Evolutionary conservation across 2,888 invertebrate species (phyloP).

Genomic region (Drosophila birchii): DNA sequence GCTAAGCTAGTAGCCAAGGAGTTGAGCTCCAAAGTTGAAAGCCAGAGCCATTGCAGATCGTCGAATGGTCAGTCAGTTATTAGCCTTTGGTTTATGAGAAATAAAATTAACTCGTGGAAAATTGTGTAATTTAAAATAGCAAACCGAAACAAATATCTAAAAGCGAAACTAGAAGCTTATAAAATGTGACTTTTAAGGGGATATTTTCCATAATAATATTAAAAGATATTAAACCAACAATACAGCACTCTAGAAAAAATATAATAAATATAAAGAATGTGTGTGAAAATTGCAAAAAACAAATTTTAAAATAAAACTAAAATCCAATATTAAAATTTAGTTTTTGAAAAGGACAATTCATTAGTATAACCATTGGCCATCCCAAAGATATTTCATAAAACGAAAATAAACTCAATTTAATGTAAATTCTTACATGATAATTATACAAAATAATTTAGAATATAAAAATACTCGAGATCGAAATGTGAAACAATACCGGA

Average conservation of each 20-base stretch:
- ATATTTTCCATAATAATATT: not conserved
- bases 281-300: no score
- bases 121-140: not conserved
- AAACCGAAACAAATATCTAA: not conserved
- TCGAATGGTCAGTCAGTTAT: conserved; percentile 15
- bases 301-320: no score
- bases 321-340: no score
- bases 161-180: not conserved
- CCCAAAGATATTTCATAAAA: no score
- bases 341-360: no score
- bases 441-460: not conserved
- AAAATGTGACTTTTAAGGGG: not conserved
- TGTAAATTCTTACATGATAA: no score
- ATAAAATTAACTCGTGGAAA: conserved; percentile 4
- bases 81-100: conserved; percentile 10
- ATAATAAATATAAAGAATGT: no score
- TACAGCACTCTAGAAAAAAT: no score
- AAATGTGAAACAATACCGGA: conserved; percentile 8
- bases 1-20: conserved; percentile 63
- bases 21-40: conserved; percentile 41
- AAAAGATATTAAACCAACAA: no score
- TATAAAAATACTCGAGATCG: not conserved
- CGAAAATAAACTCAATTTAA: no score
- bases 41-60: conserved; percentile 29
- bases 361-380: no score